Conservation (phyloP, 2,113 vertebrate genomes). For the Centropristis striata region DNA sequence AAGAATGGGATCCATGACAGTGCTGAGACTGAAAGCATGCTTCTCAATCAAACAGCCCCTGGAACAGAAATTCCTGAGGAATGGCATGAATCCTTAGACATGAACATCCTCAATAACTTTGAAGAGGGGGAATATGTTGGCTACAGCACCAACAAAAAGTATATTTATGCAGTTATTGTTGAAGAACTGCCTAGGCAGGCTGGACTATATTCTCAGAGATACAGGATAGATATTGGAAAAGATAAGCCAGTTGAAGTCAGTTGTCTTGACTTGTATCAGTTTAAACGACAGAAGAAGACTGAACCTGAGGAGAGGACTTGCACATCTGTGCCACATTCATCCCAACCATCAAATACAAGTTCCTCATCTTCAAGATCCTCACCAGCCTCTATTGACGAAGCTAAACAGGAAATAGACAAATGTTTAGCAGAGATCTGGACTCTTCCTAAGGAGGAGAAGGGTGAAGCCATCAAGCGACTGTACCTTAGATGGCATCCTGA, state of each 20-base stretch:
- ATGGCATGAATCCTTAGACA: constrained; percentile 86
- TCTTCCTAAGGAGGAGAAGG: constrained; percentile 76
- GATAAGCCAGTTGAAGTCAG: constrained; percentile 77
- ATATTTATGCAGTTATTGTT: constrained; percentile 82
- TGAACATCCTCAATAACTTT: constrained; percentile 85
- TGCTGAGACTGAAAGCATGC: constrained; percentile 13
- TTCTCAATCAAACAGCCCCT: constrained; percentile 52
- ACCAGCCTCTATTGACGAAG: constrained; percentile 75
- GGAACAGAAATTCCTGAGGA: constrained; percentile 83
- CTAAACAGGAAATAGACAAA: constrained; percentile 85
- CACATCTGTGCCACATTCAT: constrained; percentile 35
- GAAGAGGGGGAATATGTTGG: constrained; percentile 86
- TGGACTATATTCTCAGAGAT: constrained; percentile 60
- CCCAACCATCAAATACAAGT: constrained; percentile 21
- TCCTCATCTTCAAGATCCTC: constrained; percentile 50
- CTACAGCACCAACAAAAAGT: constrained; percentile 68
- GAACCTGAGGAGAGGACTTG: background rate
- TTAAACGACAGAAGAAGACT: constrained; percentile 75
- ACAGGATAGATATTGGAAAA: constrained; percentile 80
- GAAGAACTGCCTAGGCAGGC: constrained; percentile 67
- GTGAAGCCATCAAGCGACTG: constrained; percentile 84
- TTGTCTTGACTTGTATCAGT: constrained; percentile 84
- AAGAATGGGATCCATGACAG: constrained; percentile 69
- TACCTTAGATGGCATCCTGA: constrained; percentile 88
- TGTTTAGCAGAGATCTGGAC: constrained; percentile 81